Evolutionary conservation across 2,888 invertebrate genomes (phyloP), one percentile per base, ranked within the genome.

Genomic region (Mantis religiosa): DNA sequence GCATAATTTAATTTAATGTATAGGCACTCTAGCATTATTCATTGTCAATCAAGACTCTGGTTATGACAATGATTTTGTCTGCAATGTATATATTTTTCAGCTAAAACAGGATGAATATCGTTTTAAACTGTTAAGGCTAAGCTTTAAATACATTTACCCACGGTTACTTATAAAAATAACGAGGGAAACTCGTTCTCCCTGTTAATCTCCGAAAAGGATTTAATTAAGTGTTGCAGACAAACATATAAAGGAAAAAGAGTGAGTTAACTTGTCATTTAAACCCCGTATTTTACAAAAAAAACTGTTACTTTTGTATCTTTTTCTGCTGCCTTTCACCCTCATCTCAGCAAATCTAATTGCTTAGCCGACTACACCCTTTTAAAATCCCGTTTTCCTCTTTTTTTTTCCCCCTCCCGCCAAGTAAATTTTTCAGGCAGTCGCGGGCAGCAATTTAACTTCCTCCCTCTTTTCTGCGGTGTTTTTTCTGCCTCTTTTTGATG

Each of bases 361-460:
- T 87, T 87, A 87, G 34, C 87, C 82, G 30, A 82, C 82, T 87
- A 82, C 87, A 87, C 34, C 82, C 82, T 82, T 87, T 87, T 87
- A 87, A 87, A 87, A 87, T 82, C 87, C 82, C 82, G 41, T 87
- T 87, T 87, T 82, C 87, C 54, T 25, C 87, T 87, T 87, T 87
- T 87, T 87, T 82, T n/a, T n/a, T n/a, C n/a, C 82, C 34, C 20
- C 25, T 4, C 34, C 25, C 87, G 14, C 82, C 87, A n/a, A 34
- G 82, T 87, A 87, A 82, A 82, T 87, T 82, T 87, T 87, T 87
- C 87, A 87, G 87, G 87, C 87, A 87, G 87, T 82, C 82, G 28
- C 28, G 25, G n/a, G 82, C n/a, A 83, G 27, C 84, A 88, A 82
- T 88, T 88, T 88, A 88, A 88, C 84, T 88, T 88, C 85, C 88